Evolutionary conservation across 2,888 invertebrate species (phyloP).

Genomic region (Leucophenga montana): DNA sequence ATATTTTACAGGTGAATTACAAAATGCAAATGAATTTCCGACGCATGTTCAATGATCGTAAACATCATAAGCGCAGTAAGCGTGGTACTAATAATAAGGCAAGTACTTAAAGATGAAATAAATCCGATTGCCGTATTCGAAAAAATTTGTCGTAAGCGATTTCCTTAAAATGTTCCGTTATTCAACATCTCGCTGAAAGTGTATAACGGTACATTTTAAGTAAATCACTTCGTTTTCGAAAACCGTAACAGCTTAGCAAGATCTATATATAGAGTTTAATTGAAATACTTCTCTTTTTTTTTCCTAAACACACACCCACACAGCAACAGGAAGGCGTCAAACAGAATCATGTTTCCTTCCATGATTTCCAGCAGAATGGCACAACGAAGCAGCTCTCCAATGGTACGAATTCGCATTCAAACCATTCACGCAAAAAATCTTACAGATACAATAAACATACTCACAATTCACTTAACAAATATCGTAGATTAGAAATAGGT

Average conservation of each 20-base stretch:
- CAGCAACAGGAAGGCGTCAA: conserved; percentile 83
- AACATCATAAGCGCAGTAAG: conserved; percentile 90
- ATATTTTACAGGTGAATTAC: conserved; percentile 80
- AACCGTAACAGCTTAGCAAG: no score
- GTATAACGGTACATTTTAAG: no score
- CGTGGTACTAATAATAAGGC: conserved; percentile 85
- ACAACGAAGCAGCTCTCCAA: conserved; percentile 87
- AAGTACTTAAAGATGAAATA: conserved; percentile 55
- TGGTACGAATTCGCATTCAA: conserved; percentile 83
- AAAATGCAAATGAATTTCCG: conserved; percentile 93
- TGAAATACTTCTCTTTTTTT: background rate
- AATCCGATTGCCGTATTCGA: no score
- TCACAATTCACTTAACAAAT: conserved; percentile 74
- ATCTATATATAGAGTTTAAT: background rate
- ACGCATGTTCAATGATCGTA: conserved; percentile 88
- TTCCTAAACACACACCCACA: no score
- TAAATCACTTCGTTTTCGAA: no score
- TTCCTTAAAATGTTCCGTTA: no score
- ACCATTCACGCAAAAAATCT: conserved; percentile 78
- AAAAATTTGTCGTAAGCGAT: no score
- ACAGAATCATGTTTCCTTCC: conserved; percentile 90
- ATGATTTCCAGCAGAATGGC: conserved; percentile 91
- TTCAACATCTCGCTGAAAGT: no score
- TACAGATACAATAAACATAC: conserved; percentile 72
- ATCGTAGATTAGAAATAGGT: conserved; percentile 75